Evolutionary conservation across 2,113 vertebrate species (phyloP).

Genomic region (Mystacornis crossleyi): DNA sequence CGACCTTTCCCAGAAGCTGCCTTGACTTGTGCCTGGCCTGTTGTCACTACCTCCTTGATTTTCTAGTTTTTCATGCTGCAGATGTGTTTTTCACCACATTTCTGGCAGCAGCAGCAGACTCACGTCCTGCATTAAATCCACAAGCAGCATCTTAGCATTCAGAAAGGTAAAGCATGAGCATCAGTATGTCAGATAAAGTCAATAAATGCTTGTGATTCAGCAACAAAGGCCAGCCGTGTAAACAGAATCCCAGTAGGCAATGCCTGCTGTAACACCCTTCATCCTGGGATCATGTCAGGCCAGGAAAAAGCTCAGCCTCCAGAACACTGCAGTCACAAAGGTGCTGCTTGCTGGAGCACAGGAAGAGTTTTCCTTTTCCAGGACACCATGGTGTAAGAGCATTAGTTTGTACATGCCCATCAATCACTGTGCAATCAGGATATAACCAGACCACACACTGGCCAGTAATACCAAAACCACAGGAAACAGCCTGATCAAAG

Average conservation of each 20-base stretch:
- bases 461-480: background rate
- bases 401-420: background rate
- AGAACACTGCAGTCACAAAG: background rate
- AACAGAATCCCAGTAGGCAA: background rate
- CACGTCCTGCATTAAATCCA: background rate
- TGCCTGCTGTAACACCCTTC: background rate
- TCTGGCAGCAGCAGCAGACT: background rate
- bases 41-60: background rate
- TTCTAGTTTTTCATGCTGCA: background rate
- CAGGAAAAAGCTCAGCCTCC: background rate
- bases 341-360: background rate
- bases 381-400: background rate
- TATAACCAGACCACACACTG: fast-evolving
- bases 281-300: background rate
- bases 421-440: background rate
- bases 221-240: background rate
- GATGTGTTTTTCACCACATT: background rate
- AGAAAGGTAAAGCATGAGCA: background rate
- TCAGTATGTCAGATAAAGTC: background rate
- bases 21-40: background rate
- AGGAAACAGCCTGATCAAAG: background rate
- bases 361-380: background rate
- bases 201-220: constrained; percentile 22
- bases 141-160: background rate
- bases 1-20: background rate